Evolutionary conservation across 2,888 invertebrate species (phyloP).

Genomic region (Branchinecta sandiegonensis): DNA sequence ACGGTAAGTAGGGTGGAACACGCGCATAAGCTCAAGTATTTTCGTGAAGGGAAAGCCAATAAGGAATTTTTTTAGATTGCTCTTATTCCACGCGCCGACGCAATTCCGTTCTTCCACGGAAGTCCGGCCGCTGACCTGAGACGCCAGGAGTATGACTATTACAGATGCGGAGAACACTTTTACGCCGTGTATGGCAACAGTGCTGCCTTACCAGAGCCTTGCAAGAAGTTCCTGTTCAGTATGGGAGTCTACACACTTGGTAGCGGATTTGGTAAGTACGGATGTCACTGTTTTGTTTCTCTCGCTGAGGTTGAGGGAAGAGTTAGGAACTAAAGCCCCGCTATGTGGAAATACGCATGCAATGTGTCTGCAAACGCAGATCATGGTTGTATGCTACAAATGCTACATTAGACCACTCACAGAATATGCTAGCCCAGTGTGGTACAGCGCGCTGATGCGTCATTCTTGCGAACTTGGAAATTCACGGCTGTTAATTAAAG

Average conservation of each 20-base stretch:
- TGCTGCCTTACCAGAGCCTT: constrained; percentile 52
- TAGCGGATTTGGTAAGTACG: constrained; percentile 54
- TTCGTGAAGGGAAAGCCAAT: no score
- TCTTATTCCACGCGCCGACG: constrained; percentile 61
- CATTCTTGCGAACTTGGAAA: no score
- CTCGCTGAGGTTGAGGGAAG: no score
- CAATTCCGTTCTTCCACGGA: constrained; percentile 61
- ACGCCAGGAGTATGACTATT: constrained; percentile 56
- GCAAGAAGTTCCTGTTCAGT: constrained; percentile 66
- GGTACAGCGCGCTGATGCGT: no score
- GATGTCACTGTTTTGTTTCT: background rate
- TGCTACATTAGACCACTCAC: no score
- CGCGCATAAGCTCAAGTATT: no score
- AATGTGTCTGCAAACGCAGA: no score
- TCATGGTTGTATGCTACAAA: no score
- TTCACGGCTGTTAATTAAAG: no score
- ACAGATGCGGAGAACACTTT: constrained; percentile 62
- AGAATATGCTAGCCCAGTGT: no score
- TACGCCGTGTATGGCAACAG: constrained; percentile 47
- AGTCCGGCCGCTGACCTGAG: constrained; percentile 46
- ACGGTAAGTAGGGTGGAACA: no score
- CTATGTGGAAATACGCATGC: background rate
- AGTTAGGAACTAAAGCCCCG: constrained; percentile 13
- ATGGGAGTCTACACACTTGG: constrained; percentile 71
- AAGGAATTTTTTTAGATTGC: constrained; percentile 44